Conservation (phyloP, 2,113 vertebrate genomes). For the Pelecanus crispus region DNA sequence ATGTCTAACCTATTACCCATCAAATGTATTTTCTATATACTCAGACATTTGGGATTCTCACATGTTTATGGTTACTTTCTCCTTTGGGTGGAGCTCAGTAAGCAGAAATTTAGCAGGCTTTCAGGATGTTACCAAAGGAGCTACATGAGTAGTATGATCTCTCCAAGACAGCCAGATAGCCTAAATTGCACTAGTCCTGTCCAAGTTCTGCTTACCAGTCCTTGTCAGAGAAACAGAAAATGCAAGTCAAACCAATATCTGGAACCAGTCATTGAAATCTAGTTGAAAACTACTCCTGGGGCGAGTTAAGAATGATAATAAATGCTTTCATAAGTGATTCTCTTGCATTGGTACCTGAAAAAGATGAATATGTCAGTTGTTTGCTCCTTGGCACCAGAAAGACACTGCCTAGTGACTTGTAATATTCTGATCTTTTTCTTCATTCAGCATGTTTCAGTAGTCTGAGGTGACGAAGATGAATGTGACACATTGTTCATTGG, state of each 20-base stretch:
- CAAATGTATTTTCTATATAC: not conserved
- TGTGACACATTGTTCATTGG: not conserved
- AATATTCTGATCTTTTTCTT: not conserved
- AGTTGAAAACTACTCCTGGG: not conserved
- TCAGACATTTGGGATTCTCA: not conserved
- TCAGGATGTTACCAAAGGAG: not conserved
- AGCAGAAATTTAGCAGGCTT: not conserved
- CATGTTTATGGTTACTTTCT: not conserved
- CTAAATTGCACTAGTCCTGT: not conserved
- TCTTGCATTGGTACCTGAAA: fast-evolving
- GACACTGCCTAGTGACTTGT: not conserved
- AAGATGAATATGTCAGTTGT: not conserved
- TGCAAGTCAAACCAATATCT: not conserved
- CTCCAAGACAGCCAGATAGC: not conserved
- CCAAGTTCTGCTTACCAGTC: not conserved
- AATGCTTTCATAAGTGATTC: not conserved
- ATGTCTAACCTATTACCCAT: not conserved
- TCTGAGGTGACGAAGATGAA: not conserved
- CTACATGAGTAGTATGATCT: not conserved
- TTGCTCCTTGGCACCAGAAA: not conserved
- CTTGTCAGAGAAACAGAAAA: not conserved
- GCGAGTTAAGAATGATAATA: not conserved
- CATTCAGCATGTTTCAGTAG: not conserved
- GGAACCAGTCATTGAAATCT: not conserved
- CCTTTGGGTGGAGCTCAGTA: not conserved